phyloP scores from a whole-genome alignment of 2,797 vertebrate genomes.

The Pipistrellus pipistrellus region DNA sequence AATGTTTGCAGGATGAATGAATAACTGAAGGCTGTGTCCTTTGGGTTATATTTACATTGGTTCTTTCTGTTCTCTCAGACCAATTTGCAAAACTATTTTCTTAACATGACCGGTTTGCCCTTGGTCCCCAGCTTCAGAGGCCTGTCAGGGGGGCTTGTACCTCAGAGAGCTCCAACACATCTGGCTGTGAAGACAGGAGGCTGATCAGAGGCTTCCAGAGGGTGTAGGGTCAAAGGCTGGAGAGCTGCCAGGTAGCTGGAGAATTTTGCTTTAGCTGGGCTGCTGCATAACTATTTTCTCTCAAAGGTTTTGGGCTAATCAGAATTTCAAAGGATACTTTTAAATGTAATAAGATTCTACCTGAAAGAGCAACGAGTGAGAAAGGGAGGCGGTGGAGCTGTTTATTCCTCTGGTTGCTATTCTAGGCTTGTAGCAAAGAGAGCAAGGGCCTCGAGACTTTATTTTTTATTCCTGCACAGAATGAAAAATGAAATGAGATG shows the following conservation, averaged over 20 bases:
- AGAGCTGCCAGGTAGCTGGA: conserved; percentile 55
- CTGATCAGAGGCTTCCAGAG: conserved; percentile 41
- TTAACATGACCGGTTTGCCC: not conserved
- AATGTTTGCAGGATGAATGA: not conserved
- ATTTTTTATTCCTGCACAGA: conserved; percentile 67
- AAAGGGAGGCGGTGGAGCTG: conserved; percentile 41
- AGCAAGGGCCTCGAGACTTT: conserved; percentile 49
- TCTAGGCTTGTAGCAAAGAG: conserved; percentile 66
- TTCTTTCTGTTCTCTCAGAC: conserved; percentile 50
- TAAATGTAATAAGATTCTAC: conserved; percentile 79
- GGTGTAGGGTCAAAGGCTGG: conserved; percentile 56
- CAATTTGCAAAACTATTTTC: conserved; percentile 52
- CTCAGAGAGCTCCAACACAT: not conserved
- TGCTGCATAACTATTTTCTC: conserved; percentile 62
- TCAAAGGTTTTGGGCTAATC: conserved; percentile 80
- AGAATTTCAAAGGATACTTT: conserved; percentile 84
- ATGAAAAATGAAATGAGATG: conserved; percentile 14
- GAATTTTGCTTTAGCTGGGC: conserved; percentile 51
- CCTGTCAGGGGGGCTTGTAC: not conserved
- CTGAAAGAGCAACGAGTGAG: conserved; percentile 70
- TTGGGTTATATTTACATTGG: not conserved
- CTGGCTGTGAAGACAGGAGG: conserved; percentile 13
- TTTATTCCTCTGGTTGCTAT: conserved; percentile 76
- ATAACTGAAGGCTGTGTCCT: not conserved
- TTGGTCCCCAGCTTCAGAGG: not conserved